Evolutionary conservation across 2,113 vertebrate genomes (phyloP).

Genomic region (Ameiurus melas): DNA sequence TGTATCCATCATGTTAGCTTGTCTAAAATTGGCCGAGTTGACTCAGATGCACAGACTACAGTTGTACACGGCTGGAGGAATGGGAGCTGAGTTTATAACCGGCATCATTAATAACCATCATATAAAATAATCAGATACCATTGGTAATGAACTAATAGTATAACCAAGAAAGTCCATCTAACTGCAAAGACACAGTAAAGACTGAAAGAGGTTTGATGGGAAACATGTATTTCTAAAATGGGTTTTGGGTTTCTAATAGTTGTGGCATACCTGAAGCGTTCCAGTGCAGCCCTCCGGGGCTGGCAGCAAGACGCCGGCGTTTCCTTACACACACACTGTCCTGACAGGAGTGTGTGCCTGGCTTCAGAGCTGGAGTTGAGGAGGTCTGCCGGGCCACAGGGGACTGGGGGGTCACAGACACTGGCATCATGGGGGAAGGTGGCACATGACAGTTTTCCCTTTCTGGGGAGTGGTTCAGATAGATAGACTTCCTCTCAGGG

Average conservation of each 20-base stretch:
- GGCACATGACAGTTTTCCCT: slow-evolving; percentile 56
- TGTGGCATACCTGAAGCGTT: slow-evolving; percentile 71
- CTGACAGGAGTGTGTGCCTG: slow-evolving; percentile 35
- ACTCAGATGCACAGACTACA: background rate
- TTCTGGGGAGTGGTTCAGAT: slow-evolving; percentile 53
- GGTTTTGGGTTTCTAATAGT: background rate
- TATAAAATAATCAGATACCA: background rate
- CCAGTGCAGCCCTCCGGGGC: slow-evolving; percentile 78
- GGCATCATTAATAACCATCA: background rate
- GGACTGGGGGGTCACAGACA: slow-evolving; percentile 44
- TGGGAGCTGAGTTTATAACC: background rate
- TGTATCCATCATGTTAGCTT: background rate
- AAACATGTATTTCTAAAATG: background rate
- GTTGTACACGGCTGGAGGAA: background rate
- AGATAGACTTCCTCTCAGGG: slow-evolving; percentile 54
- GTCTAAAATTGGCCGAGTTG: background rate
- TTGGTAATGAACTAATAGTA: background rate
- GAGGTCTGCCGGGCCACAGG: slow-evolving; percentile 20
- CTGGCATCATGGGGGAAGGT: slow-evolving; percentile 59
- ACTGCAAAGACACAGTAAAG: background rate
- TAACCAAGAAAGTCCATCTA: background rate
- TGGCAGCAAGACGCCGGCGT: slow-evolving; percentile 70
- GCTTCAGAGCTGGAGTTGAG: slow-evolving; percentile 40
- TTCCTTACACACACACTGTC: slow-evolving; percentile 65
- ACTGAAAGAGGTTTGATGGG: background rate